Evolutionary conservation across 2,113 vertebrate species (phyloP).

Genomic region (Danio rerio): GRCz12tu NC_133198.1:23769501-23770000

Average conservation of each 20-base stretch:
- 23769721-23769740: background rate
- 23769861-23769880: constrained; percentile 93
- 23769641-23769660: no score
- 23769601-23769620: no score
- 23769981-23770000: constrained; percentile 93
- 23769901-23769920: constrained; percentile 96
- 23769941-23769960: constrained; percentile 98
- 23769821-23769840: constrained; percentile 20
- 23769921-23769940: constrained; percentile 96
- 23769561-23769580: no score
- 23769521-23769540: background rate
- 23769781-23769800: background rate
- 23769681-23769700: no score
- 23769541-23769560: background rate
- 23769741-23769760: background rate
- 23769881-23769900: constrained; percentile 98
- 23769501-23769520: background rate
- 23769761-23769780: background rate
- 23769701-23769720: no score
- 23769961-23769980: constrained; percentile 97
- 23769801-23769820: no score
- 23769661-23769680: no score
- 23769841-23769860: constrained; percentile 84
- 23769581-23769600: no score
- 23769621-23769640: no score